phyloP scores from a whole-genome alignment of 2,888 invertebrate species.

The Baronia brevicornis region DNA sequence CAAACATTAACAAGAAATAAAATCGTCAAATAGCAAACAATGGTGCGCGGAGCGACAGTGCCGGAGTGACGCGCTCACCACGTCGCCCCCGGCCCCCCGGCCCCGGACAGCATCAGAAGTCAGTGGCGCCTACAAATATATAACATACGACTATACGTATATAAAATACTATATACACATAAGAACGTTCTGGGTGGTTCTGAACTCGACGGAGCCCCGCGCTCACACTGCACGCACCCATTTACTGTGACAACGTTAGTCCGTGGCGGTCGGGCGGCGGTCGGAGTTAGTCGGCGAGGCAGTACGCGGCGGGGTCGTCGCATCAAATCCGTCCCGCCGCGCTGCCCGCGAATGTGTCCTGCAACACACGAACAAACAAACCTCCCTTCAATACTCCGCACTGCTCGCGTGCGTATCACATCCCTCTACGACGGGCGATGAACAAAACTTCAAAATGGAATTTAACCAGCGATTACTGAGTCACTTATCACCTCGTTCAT shows the following conservation, averaged over 20 bases:
- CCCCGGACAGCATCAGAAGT: constrained; percentile 9
- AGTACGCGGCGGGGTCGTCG: constrained; percentile 29
- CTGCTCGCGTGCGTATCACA: no score
- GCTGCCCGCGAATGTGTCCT: constrained; percentile 58
- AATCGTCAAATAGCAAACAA: constrained; percentile 36
- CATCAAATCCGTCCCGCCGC: constrained; percentile 66
- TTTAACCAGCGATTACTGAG: no score
- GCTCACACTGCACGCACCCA: constrained; percentile 3
- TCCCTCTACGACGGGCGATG: no score
- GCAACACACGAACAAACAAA: constrained; percentile 19
- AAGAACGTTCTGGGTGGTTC: no score
- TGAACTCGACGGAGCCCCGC: constrained; percentile 11
- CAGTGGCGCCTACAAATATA: constrained; percentile 24
- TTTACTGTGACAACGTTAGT: no score
- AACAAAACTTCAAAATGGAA: no score
- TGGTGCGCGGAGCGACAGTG: constrained; percentile 14
- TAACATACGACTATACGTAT: constrained; percentile 33
- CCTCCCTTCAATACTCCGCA: constrained; percentile 1
- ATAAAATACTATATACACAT: constrained; percentile 54
- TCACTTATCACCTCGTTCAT: no score
- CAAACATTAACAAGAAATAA: constrained; percentile 37
- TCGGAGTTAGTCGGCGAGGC: constrained; percentile 24
- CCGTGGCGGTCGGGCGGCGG: constrained; percentile 20
- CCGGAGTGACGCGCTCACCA: constrained; percentile 5
- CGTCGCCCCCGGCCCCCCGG: no score